Conservation (phyloP, 2,888 invertebrate species). For the Nemoura dubitans region DNA sequence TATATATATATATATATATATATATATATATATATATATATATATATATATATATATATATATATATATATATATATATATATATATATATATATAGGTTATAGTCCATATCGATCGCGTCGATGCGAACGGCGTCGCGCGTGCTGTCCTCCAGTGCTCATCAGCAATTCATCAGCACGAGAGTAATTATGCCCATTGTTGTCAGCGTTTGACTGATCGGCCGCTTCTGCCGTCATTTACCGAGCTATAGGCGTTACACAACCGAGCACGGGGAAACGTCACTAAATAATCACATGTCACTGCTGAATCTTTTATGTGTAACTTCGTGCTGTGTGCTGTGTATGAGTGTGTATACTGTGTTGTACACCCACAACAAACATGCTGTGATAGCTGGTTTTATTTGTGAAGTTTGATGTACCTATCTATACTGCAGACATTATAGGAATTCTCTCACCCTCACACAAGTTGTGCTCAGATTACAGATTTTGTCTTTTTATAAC, state of each 20-base stretch:
- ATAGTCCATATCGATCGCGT: background rate
- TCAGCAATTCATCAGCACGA: background rate
- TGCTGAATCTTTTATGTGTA: background rate
- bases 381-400: no score
- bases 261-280: background rate
- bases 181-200: constrained; percentile 12
- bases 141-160: background rate
- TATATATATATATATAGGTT: no score
- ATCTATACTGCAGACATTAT: no score
- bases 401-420: background rate
- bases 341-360: no score
- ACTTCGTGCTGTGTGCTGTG: background rate
- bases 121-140: background rate
- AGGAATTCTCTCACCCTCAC: no score
- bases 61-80: no score
- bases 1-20: no score
- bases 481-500: no score
- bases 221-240: background rate
- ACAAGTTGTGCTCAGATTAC: no score
- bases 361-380: no score
- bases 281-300: background rate
- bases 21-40: no score
- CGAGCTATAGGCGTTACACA: background rate
- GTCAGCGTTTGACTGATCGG: background rate
- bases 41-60: no score